A percentile compares a stretch with the other conserved stretches of the same genome.
Evolutionary conservation across 2,888 invertebrate genomes (phyloP).

Genomic region (Oxycera nigricornis): DNA sequence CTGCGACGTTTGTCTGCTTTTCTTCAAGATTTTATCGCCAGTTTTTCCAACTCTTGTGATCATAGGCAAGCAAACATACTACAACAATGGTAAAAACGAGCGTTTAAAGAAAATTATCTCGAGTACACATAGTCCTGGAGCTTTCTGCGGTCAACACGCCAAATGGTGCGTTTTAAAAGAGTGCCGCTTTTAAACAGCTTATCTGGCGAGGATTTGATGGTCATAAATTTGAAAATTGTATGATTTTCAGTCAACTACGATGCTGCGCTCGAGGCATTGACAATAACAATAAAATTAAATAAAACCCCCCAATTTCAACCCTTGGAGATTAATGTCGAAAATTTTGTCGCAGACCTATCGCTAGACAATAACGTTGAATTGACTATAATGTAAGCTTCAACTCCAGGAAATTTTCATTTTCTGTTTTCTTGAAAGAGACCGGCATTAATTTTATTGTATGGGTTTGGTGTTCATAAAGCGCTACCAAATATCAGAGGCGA

Average conservation of each 20-base stretch:
- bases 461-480: too few species aligned
- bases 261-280: background rate
- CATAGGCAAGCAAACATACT: slow-evolving; percentile 10
- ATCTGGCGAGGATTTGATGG: slow-evolving; percentile 26
- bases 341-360: background rate
- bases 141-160: slow-evolving; percentile 7
- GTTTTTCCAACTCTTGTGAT: background rate
- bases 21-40: slow-evolving; percentile 23
- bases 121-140: background rate
- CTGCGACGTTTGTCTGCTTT: slow-evolving; percentile 5
- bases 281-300: slow-evolving; percentile 13
- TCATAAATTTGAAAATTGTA: slow-evolving; percentile 32
- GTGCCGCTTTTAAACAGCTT: slow-evolving; percentile 36
- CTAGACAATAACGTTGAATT: background rate
- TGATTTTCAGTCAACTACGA: background rate
- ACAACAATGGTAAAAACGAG: background rate
- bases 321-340: background rate
- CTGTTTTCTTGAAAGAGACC: background rate
- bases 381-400: background rate
- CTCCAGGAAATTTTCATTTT: background rate
- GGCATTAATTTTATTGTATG: too few species aligned
- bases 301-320: background rate
- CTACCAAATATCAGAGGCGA: too few species aligned
- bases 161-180: slow-evolving; percentile 37
- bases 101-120: background rate